Evolutionary conservation across 2,888 invertebrate species (phyloP), one percentile per base, ranked within the genome.

Genomic region (Andrena trimmerana): DNA sequence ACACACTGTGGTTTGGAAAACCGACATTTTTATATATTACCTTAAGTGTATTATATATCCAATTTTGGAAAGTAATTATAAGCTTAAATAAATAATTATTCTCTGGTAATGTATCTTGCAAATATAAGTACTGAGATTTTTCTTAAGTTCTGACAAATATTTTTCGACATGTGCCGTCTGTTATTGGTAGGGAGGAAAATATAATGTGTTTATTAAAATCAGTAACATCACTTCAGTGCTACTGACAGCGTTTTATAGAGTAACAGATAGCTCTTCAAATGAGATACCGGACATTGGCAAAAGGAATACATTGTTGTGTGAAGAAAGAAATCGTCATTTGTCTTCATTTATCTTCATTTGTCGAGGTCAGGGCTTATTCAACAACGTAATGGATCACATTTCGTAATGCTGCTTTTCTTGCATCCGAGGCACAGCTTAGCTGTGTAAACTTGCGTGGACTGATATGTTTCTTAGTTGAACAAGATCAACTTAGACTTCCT

Each of bases 341-440:
- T 42, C 42, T 42, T 54, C 54, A 54, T 54, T 20, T 54, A 24
- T 54, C 54, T 54, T 54, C 54, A 54, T 54, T 54, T 54, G 54
- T 54, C 54, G 24, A 20, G 54, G 54, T 54, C 54, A 54, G 20
- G 8, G 54, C 20, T 54, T 54, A 54, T 54, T 20, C 20, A 54
- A 54, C 54, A 54, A 54, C 54, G 2, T 54, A 54, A 54, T 24
- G 54, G 54, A 24, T 54, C 20, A 52, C 8, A 52, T 52, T 52
- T 52, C 20, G 52, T 20, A 52, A 20, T 52, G 52, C n/a, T 8
- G 52, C 20, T 54, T 54, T 54, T 54, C 54, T 54, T 24, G 54
- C 8, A 54, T 54, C 20, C 8, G 8, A 8, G 54, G 24, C 54
- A 20, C 20, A 20, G 54, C n/a, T 54, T 54, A 2, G 8, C 54